phyloP scores from a whole-genome alignment of 2,113 vertebrate species.

The Hyperopisus bebe region DNA sequence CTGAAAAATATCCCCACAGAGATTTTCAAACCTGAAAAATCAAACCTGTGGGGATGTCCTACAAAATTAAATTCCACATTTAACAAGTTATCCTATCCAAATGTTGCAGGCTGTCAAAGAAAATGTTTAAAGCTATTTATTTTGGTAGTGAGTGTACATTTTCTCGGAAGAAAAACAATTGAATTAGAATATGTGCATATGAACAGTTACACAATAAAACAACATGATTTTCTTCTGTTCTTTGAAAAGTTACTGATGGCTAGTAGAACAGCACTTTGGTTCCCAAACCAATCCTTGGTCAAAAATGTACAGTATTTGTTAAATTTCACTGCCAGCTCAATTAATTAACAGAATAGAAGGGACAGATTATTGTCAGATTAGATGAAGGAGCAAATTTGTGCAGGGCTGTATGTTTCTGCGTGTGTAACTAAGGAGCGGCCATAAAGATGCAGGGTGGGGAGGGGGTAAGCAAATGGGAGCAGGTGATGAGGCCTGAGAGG shows the following conservation, averaged over 20 bases:
- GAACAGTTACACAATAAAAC: neutral
- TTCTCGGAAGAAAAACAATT: neutral
- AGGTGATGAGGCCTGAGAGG: neutral
- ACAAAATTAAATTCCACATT: neutral
- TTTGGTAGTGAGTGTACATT: no score
- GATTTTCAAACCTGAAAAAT: neutral
- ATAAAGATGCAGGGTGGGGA: neutral
- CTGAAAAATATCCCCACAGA: neutral
- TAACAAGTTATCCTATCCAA: neutral
- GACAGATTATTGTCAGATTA: neutral
- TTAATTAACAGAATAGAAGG: neutral
- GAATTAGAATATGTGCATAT: neutral
- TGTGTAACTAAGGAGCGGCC: neutral
- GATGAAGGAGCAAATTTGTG: neutral
- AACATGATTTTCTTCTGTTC: neutral
- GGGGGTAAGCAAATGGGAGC: neutral
- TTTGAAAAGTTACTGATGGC: neutral
- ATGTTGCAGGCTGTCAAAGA: neutral
- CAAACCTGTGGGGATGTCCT: neutral
- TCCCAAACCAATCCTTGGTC: neutral
- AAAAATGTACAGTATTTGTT: neutral
- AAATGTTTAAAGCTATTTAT: neutral
- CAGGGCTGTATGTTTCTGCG: slow-evolving; percentile 17
- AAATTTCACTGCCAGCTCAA: neutral
- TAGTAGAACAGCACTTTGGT: neutral